Evolutionary conservation across 2,113 vertebrate species (phyloP).

Genomic region (Apistogramma diplotaenia): DNA sequence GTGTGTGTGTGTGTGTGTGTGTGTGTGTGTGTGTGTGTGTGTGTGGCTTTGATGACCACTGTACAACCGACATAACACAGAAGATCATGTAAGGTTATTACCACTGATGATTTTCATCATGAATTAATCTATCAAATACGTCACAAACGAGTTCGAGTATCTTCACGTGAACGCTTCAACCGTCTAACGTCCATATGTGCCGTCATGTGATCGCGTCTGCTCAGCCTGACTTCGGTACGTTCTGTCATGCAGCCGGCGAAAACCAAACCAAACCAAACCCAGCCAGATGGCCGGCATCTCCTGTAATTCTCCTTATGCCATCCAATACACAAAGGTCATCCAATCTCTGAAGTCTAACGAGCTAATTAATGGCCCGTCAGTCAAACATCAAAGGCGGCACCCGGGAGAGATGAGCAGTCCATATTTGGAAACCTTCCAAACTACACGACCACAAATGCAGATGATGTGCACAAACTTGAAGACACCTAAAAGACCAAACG

Average conservation of each 20-base stretch:
- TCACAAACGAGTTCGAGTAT: neutral
- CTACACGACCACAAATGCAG: neutral
- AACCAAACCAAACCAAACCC: neutral
- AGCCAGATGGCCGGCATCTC: neutral
- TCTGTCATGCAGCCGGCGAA: neutral
- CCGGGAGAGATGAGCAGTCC: neutral
- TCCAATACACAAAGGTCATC: neutral
- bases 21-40: neutral
- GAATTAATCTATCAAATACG: neutral
- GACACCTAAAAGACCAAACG: neutral
- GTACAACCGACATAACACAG: neutral
- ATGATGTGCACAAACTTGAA: neutral
- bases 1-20: neutral
- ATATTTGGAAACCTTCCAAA: neutral
- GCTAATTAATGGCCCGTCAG: slow-evolving; percentile 17
- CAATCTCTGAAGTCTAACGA: neutral
- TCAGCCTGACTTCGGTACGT: neutral
- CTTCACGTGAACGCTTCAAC: neutral
- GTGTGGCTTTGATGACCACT: neutral
- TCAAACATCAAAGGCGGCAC: neutral
- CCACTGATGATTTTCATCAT: neutral
- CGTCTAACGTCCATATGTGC: neutral
- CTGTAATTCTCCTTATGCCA: neutral
- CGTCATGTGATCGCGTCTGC: neutral
- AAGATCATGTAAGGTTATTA: neutral